Percentiles rank a stretch among this genome's conserved stretches.
Evolutionary conservation across 2,113 vertebrate genomes (phyloP).

Genomic region (Colistium nudipinnis): DNA sequence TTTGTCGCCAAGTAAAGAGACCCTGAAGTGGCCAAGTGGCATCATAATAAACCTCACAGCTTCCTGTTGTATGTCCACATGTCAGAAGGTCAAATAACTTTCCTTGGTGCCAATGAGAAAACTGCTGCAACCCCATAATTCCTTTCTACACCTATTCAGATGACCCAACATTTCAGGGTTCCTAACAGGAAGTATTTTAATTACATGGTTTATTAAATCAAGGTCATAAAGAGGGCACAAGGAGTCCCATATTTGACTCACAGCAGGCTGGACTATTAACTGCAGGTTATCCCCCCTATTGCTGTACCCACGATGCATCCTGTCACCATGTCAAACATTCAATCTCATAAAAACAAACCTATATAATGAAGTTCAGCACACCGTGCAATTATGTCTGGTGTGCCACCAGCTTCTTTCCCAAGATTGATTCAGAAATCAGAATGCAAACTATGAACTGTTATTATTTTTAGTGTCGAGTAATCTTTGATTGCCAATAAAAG

Average conservation of each 20-base stretch:
- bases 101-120: neutral
- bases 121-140: neutral
- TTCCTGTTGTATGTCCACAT: neutral
- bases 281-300: too few relatives aligned
- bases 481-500: too few relatives aligned
- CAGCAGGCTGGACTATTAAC: too few relatives aligned
- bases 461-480: too few relatives aligned
- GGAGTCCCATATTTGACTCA: too few relatives aligned
- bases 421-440: too few relatives aligned
- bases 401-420: too few relatives aligned
- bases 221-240: too few relatives aligned
- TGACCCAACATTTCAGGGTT: neutral
- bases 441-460: too few relatives aligned
- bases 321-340: neutral
- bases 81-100: neutral
- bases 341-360: neutral
- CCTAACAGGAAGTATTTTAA: neutral
- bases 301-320: neutral
- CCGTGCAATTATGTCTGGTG: neutral
- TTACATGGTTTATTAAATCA: too few relatives aligned
- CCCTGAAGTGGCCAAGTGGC: neutral
- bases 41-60: neutral
- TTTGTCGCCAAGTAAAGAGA: neutral
- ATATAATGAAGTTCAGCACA: neutral
- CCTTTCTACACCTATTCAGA: too few relatives aligned